Conservation (phyloP, 2,113 vertebrate species). For the Malurus alboscapulatus region DNA sequence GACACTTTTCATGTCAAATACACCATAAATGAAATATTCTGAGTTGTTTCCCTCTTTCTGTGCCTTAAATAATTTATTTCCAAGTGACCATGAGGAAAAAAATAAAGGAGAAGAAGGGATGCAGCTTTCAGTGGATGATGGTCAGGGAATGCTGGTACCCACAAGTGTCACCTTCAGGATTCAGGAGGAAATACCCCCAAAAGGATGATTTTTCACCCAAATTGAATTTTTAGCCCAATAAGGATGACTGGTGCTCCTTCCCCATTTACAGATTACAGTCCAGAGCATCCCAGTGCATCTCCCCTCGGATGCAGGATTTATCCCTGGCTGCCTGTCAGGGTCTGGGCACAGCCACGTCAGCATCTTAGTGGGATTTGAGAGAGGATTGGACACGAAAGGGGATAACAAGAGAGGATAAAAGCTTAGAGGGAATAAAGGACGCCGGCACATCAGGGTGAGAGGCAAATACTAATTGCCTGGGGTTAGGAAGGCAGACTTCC, state of each 20-base stretch:
- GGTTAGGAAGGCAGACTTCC: not conserved
- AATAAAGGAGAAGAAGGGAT: not conserved
- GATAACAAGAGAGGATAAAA: slow-evolving; percentile 28
- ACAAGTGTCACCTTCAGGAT: not conserved
- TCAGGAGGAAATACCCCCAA: not conserved
- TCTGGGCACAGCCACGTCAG: not conserved
- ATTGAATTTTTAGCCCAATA: slow-evolving; percentile 18
- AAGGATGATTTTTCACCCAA: slow-evolving; percentile 26
- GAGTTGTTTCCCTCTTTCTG: accelerated
- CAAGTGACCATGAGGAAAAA: accelerated
- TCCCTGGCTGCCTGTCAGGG: not conserved
- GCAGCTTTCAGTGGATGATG: not conserved
- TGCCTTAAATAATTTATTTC: not conserved
- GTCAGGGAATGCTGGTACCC: not conserved
- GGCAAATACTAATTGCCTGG: not conserved
- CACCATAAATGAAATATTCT: not conserved
- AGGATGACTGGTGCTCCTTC: not conserved
- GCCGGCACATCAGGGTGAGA: not conserved
- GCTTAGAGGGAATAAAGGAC: not conserved
- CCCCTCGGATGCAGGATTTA: not conserved
- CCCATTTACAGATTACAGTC: not conserved
- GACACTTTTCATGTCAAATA: not conserved
- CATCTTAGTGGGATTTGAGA: not conserved
- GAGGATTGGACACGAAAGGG: not conserved
- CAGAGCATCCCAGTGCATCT: not conserved